Evolutionary conservation across 2,113 vertebrate genomes (phyloP).

Genomic region (Oryzias curvinotus): DNA sequence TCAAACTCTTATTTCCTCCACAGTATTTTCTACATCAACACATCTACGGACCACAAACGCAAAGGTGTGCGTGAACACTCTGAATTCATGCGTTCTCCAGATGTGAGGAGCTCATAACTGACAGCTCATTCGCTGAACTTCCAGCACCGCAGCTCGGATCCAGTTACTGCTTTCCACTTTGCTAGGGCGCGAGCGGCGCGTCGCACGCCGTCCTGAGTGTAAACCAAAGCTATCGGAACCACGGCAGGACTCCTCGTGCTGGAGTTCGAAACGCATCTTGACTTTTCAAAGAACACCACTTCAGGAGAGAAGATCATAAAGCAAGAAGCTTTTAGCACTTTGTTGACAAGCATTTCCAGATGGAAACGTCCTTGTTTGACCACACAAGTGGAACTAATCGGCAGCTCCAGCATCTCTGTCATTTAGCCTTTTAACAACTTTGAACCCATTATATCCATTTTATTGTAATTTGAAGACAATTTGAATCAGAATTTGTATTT

Average conservation of each 20-base stretch:
- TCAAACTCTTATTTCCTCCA: background rate
- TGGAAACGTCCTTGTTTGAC: conserved; percentile 8
- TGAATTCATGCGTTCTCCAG: background rate
- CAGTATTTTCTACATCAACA: background rate
- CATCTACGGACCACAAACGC: no score
- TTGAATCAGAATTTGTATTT: conserved; percentile 2
- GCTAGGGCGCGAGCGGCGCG: background rate
- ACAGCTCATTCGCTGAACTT: background rate
- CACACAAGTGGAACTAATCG: conserved; percentile 34
- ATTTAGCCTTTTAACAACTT: conserved; percentile 24
- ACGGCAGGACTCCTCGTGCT: background rate
- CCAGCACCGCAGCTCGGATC: background rate
- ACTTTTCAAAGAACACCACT: background rate
- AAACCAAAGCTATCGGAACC: background rate
- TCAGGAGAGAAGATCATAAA: background rate
- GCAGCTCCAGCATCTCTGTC: conserved; percentile 3
- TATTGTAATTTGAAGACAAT: background rate
- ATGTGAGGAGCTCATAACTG: background rate
- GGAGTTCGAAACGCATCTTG: no score
- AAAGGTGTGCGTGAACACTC: background rate
- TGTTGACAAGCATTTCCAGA: conserved; percentile 6
- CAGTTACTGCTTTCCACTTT: background rate
- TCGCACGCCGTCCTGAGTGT: background rate
- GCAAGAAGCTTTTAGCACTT: background rate
- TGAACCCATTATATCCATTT: background rate